phyloP scores from a whole-genome alignment of 2,888 invertebrate genomes.

The Scaptomyza tumidula region DNA sequence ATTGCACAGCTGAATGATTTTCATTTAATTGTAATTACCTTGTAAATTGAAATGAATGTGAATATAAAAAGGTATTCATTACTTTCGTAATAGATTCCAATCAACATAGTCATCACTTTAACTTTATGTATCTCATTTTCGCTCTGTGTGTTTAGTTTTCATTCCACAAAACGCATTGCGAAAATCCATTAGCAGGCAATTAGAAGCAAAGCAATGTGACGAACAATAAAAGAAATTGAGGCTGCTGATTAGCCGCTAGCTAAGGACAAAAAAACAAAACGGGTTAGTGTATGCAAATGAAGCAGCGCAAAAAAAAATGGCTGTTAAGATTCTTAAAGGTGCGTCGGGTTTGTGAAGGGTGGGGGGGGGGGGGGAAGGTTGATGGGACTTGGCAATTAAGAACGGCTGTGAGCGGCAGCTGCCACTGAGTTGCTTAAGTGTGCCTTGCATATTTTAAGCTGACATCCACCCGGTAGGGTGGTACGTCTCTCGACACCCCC shows the following conservation, averaged over 20 bases:
- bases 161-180: constrained; percentile 26
- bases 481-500: no score
- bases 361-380: not conserved
- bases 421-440: constrained; percentile 63
- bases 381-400: constrained; percentile 46
- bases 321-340: not conserved
- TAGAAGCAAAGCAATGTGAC: constrained; percentile 14
- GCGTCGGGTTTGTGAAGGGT: not conserved
- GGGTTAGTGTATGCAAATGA: constrained; percentile 22
- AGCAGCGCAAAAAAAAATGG: constrained; percentile 11
- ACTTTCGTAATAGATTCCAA: constrained; percentile 5
- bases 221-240: constrained; percentile 13
- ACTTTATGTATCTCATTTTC: not conserved
- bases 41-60: constrained; percentile 42
- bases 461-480: not conserved
- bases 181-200: constrained; percentile 29
- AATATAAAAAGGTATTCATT: constrained; percentile 2
- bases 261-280: constrained; percentile 1
- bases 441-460: constrained; percentile 69
- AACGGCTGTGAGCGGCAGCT: constrained; percentile 49
- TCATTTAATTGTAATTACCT: constrained; percentile 72
- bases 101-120: constrained; percentile 2
- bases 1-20: constrained; percentile 75
- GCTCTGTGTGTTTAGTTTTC: constrained; percentile 35
- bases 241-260: constrained; percentile 29